Percentiles rank a stretch among this genome's conserved stretches.
Evolutionary conservation across 2,113 vertebrate genomes (phyloP).

Genomic region (Microcebus ravelobensis): DNA sequence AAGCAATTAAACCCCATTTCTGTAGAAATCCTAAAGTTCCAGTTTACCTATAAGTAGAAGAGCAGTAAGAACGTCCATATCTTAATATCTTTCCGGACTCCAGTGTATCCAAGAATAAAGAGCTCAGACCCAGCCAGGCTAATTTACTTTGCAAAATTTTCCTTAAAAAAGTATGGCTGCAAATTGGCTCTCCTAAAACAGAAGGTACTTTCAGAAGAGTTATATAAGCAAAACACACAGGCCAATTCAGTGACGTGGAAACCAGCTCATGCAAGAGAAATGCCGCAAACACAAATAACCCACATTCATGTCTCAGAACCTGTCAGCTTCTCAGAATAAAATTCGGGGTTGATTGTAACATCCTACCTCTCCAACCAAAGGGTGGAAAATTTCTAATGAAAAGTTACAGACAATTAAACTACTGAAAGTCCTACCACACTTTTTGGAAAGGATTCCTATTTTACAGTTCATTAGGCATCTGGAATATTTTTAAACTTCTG

Average conservation of each 20-base stretch:
- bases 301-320: constrained; percentile 34
- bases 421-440: neutral
- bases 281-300: constrained; percentile 46
- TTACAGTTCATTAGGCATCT: constrained; percentile 45
- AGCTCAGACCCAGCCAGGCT: constrained; percentile 60
- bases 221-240: constrained; percentile 80
- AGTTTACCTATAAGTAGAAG: constrained; percentile 84
- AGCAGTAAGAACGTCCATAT: constrained; percentile 56
- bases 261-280: constrained; percentile 74
- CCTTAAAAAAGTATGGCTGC: constrained; percentile 69
- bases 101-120: constrained; percentile 58
- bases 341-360: neutral
- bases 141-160: constrained; percentile 61
- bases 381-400: constrained; percentile 51
- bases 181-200: constrained; percentile 79
- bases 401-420: constrained; percentile 40
- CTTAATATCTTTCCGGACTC: constrained; percentile 56
- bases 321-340: neutral
- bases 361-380: neutral
- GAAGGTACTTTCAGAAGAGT: constrained; percentile 84
- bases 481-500: constrained; percentile 16
- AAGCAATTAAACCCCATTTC: constrained; percentile 1
- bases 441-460: constrained; percentile 19
- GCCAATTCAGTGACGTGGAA: constrained; percentile 69
- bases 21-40: neutral